These are phyloP conservation scores for Gambusia yucatana DNA, from an alignment of 2,797 vertebrate genomes.

Conservation along the genomic window DNA sequence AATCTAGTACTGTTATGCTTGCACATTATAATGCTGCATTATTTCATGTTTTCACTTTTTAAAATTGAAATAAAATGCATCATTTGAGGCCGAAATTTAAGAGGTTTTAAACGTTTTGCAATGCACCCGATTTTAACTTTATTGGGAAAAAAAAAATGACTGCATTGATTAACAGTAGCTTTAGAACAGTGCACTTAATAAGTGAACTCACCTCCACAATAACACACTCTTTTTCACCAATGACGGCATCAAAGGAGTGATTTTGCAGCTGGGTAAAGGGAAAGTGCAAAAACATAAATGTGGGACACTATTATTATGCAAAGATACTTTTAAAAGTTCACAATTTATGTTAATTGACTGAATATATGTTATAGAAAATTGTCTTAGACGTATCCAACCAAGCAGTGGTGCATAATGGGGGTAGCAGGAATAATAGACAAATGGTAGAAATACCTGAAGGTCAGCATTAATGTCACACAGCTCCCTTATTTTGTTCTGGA, in stretches of 20 bases:
- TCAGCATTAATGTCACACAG: slow-evolving; percentile 82
- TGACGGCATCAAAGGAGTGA: slow-evolving; percentile 77
- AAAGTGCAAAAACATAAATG: background rate
- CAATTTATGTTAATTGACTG: background rate
- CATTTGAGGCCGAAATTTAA: background rate
- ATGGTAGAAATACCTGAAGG: slow-evolving; percentile 82
- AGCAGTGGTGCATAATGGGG: background rate
- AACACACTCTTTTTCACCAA: slow-evolving; percentile 82
- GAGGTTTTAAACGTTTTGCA: background rate
- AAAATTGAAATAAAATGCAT: background rate
- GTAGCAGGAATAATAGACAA: background rate
- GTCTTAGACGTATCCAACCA: too few species aligned
- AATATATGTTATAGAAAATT: background rate
- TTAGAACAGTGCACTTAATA: background rate
- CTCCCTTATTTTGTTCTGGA: slow-evolving; percentile 85
- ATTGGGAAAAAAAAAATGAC: background rate
- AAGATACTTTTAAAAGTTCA: background rate
- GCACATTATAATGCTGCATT: background rate
- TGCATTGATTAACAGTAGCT: background rate
- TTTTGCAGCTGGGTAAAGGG: slow-evolving; percentile 80
- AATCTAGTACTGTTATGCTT: background rate
- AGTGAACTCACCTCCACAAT: slow-evolving; percentile 82
- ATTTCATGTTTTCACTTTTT: background rate
- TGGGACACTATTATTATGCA: background rate
- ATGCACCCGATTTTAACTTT: background rate